phyloP scores from a whole-genome alignment of 2,113 vertebrate genomes.

The Tapirus terrestris region DNA sequence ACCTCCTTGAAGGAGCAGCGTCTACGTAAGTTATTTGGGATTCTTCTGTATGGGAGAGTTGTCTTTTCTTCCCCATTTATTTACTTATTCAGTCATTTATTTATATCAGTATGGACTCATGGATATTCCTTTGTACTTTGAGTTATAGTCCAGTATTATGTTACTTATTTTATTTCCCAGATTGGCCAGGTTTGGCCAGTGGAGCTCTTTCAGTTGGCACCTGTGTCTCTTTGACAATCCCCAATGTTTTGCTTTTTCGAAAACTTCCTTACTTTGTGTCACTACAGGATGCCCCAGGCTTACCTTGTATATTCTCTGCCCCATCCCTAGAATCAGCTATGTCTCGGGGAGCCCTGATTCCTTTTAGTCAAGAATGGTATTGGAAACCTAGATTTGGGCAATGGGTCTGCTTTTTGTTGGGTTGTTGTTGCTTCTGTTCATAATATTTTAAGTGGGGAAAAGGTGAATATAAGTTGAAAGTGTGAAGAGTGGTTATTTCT shows the following conservation, averaged over 20 bases:
- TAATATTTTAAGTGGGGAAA: background rate
- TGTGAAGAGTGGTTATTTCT: conserved; percentile 31
- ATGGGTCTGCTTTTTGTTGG: background rate
- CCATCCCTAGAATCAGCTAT: background rate
- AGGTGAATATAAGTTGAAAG: background rate
- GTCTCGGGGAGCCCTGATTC: background rate
- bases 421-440: background rate
- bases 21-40: background rate
- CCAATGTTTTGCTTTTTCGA: background rate
- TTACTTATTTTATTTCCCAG: background rate
- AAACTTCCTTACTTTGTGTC: background rate
- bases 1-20: background rate
- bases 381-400: background rate
- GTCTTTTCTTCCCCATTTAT: background rate
- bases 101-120: background rate
- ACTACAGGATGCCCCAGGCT: background rate
- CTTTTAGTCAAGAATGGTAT: background rate
- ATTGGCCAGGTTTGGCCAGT: background rate
- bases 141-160: background rate
- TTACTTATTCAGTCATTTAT: background rate
- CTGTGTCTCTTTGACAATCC: background rate
- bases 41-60: background rate
- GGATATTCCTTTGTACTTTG: background rate
- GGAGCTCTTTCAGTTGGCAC: background rate
- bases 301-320: background rate